Evolutionary conservation across 2,888 invertebrate genomes (phyloP), one percentile per base, ranked within the genome.

Genomic region (Unio delphinus): DNA sequence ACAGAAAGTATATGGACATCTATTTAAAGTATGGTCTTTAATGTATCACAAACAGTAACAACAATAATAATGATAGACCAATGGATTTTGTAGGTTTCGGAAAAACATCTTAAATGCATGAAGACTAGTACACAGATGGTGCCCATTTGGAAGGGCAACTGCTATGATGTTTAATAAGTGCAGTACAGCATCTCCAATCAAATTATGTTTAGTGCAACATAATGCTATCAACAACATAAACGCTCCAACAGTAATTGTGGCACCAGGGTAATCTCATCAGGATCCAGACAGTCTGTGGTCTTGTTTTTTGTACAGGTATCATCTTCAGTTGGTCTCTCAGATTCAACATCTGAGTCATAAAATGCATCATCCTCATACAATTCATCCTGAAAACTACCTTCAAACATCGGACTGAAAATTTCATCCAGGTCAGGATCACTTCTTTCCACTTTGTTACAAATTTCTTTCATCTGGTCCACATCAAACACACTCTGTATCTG

Each of bases 161-260:
- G 67, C 58, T 26, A 67, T 55, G n/a, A 73, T 66, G 8, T 26
- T 64, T 15, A 73, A 26, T n/a, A 73, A 64, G 55, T 70, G 67
- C 34, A 68, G 65, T 34, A 66, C 67, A 34, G 61, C 23, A 23
- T 23, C 23, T 23, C 23, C 23, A 23, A 23, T 23, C 23, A 23
- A 23, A 23, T 23, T 23, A 59, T 71, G 62, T 28, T 72, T 75
- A 18, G 68, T 72, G 5, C 30, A 61, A 60, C 72, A 75, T 20
- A 69, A 17, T 28, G 75, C 72, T 17, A 75, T 15, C n/a, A 75
- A 28, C 26, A 75, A 62, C 75, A 75, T 75, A 30, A 75, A 62
- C 45, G 75, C 66, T 20, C 75, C 75, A 63, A 72, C 54, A 26
- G 66, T 69, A 28, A 75, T 60, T 23, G 59, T n/a, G 26, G 67